Conservation (phyloP, 2,113 vertebrate genomes). For the Prunella himalayana region DNA sequence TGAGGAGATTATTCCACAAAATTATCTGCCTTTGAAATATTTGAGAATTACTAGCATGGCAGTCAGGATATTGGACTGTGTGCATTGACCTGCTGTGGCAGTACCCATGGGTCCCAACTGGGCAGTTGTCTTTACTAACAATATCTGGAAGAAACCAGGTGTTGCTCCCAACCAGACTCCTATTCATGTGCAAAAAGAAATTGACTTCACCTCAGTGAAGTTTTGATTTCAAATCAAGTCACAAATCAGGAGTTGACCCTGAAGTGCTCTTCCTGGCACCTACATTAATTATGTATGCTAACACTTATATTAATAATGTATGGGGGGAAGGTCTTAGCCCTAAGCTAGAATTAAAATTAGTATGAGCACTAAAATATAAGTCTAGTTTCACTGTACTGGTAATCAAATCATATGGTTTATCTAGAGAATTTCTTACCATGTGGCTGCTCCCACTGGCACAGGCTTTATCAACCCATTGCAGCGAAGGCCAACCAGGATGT, state of each 20-base stretch:
- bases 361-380: background rate
- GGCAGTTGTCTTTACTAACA: background rate
- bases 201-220: background rate
- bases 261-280: background rate
- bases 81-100: background rate
- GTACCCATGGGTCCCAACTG: background rate
- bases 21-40: background rate
- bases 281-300: background rate
- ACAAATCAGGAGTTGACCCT: background rate
- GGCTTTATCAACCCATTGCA: background rate
- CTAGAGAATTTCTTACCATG: background rate
- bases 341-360: background rate
- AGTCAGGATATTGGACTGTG: background rate
- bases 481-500: background rate
- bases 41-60: background rate
- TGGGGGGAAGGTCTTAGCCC: background rate
- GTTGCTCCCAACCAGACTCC: background rate
- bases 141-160: background rate
- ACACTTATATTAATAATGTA: background rate
- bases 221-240: constrained; percentile 9
- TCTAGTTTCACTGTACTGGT: background rate
- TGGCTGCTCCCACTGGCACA: background rate
- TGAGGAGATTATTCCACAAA: background rate
- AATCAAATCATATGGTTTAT: background rate
- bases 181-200: background rate